A percentile compares a stretch with the other conserved stretches of the same genome.
phyloP scores from a whole-genome alignment of 1,140 invertebrate species.

The Drosophila kepulauana region DNA sequence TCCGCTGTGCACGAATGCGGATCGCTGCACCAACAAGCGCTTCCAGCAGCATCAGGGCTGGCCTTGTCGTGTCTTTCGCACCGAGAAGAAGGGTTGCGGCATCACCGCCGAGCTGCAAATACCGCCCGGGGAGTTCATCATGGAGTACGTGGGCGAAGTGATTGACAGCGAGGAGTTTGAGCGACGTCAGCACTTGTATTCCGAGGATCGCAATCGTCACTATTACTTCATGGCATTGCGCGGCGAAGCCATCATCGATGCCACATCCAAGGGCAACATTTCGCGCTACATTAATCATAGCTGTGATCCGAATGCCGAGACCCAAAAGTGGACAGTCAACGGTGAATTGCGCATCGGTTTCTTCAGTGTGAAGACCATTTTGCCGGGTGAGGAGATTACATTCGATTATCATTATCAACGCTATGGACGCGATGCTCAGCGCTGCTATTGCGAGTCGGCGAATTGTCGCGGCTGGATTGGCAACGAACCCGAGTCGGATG shows the following conservation, averaged over 20 bases:
- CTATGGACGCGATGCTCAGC: conserved; percentile 98
- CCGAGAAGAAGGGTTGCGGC: conserved; percentile 97
- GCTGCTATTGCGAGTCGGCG: conserved; percentile 95
- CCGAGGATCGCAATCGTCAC: conserved; percentile 95
- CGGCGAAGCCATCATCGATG: conserved; percentile 97
- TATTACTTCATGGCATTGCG: conserved; percentile 99
- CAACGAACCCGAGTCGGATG: conserved; percentile 91
- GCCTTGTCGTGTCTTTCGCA: conserved; percentile 94
- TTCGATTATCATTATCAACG: conserved; percentile 99
- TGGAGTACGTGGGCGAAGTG: conserved; percentile 99
- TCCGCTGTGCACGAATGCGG: conserved; percentile 93
- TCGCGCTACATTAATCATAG: conserved; percentile 99
- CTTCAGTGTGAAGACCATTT: conserved; percentile 94
- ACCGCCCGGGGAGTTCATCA: conserved; percentile 95
- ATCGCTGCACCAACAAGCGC: conserved; percentile 96
- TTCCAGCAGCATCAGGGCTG: conserved; percentile 96
- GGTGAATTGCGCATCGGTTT: conserved; percentile 98
- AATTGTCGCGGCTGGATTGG: conserved; percentile 98
- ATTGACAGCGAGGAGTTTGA: conserved; percentile 96
- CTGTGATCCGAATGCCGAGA: conserved; percentile 99
- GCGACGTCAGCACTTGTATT: conserved; percentile 95
- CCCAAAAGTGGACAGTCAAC: conserved; percentile 99
- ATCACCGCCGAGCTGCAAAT: conserved; percentile 92
- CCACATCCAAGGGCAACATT: conserved; percentile 96
- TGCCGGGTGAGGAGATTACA: conserved; percentile 96